Evolutionary conservation across 2,797 vertebrate genomes (phyloP).

Genomic region (Acanthis flammea): DNA sequence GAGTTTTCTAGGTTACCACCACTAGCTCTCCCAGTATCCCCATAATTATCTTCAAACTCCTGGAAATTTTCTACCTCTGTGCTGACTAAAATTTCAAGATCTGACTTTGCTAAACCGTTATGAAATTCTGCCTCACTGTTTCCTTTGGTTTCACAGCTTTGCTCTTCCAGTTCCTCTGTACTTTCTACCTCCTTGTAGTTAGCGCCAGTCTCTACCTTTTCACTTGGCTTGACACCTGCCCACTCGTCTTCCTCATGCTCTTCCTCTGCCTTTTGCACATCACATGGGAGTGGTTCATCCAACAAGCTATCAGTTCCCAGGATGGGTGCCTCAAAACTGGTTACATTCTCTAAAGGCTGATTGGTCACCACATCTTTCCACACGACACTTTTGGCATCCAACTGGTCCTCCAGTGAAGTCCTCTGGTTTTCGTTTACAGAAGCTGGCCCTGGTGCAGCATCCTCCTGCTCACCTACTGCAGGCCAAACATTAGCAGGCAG

Average conservation of each 20-base stretch:
- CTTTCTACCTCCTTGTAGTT: constrained; percentile 47
- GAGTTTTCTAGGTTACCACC: neutral
- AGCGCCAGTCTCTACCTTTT: constrained; percentile 73
- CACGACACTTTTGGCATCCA: constrained; percentile 62
- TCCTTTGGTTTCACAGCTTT: neutral
- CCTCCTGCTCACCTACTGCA: constrained; percentile 53
- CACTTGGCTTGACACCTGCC: constrained; percentile 67
- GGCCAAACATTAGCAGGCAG: constrained; percentile 43
- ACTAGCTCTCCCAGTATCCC: neutral
- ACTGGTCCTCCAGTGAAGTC: constrained; percentile 58
- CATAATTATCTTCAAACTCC: constrained; percentile 2
- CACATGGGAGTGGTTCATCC: constrained; percentile 50
- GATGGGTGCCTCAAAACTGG: constrained; percentile 63
- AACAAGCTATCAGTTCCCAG: constrained; percentile 51
- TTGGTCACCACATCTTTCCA: constrained; percentile 75
- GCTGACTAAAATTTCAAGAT: neutral
- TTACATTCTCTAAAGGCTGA: constrained; percentile 63
- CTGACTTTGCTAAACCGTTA: constrained; percentile 14
- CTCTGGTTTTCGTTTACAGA: constrained; percentile 44
- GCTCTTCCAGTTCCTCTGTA: constrained; percentile 63
- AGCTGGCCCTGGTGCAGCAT: constrained; percentile 54
- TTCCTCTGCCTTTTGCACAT: constrained; percentile 59
- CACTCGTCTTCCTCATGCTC: constrained; percentile 45
- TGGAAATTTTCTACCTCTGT: neutral
- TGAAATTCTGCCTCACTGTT: constrained; percentile 19